Conservation (phyloP, 2,113 vertebrate genomes). For the Ploceus nigricollis region DNA sequence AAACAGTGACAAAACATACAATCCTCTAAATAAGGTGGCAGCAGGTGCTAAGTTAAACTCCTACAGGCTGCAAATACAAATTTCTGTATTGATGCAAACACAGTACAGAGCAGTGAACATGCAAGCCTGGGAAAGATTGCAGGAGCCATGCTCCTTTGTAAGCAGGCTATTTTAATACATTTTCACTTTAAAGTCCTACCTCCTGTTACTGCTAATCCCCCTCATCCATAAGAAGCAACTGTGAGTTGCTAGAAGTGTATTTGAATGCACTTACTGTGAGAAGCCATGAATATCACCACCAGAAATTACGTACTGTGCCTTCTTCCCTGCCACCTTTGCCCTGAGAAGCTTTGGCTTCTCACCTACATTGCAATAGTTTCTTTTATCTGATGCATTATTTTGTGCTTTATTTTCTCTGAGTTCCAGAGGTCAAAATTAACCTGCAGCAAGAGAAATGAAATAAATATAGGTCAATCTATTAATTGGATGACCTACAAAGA, state of each 20-base stretch:
- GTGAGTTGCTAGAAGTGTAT: background rate
- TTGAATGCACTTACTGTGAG: conserved; percentile 21
- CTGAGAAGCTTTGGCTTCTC: conserved; percentile 20
- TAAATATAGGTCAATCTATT: conserved; percentile 4
- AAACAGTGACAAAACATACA: background rate
- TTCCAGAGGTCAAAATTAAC: conserved; percentile 49
- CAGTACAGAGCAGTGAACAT: background rate
- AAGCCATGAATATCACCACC: background rate
- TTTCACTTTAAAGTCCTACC: background rate
- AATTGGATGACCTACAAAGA: conserved; percentile 6
- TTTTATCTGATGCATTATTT: conserved; percentile 4
- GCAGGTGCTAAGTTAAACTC: background rate
- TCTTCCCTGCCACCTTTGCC: conserved; percentile 51
- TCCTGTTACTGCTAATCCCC: background rate
- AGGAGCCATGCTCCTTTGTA: background rate
- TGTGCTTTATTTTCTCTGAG: conserved; percentile 16
- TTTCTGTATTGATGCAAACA: background rate
- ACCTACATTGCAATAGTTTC: background rate
- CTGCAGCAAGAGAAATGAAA: conserved; percentile 27
- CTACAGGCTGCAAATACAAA: background rate
- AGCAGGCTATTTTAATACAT: background rate
- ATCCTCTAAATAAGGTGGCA: background rate
- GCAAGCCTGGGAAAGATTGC: background rate
- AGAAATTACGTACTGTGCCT: background rate
- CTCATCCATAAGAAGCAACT: background rate